Evolutionary conservation across 2,113 vertebrate species (phyloP), one percentile per base, ranked within the genome.

Genomic region (Microcebus ravelobensis): DNA sequence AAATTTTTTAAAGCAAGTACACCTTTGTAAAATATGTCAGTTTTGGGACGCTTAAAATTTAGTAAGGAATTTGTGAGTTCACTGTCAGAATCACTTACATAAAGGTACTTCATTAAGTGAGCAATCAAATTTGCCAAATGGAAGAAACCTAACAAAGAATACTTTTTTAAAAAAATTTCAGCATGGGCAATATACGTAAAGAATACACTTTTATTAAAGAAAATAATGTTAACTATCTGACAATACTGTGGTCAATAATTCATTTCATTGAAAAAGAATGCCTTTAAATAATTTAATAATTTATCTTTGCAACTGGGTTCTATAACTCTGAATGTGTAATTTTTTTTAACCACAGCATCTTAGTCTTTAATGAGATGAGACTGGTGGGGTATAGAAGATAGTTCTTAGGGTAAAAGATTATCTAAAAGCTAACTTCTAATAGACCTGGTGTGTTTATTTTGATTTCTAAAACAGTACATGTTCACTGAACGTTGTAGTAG

Each of bases 31-130:
- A 96, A 61, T 91, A 36, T 23, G 9, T 39, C 82, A 34, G 3
- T 70, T 87, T 91, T 82, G 45, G 29, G 87, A 85, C 39, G 34
- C 79, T 89, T 59, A 81, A 90, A 83, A 84, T 34, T 92, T 80
- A 87, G 45, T 34, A 87, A 63, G 25, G 31, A 25, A 82, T 29
- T 77, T 90, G 6, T 88, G 65, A 95, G 31, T 88, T 88, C 50
- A 77, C 18, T 92, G 23, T 79, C 59, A 71, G 57, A 96, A 63
- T 87, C 48, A 68, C 11, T 88, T 76, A 68, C 4, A 50, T 29
- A 52, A 73, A 82, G 29, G 39, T 34, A 39, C 25, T 81, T 63
- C n/a, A 70, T 52, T 55, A 91, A 77, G 18, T 50, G 23, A 83
- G 67, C 61, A 70, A 84, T 34, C 68, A 95, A 94, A 67, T 70